Conservation (phyloP, 2,113 vertebrate species). For the Scortum barcoo region DNA sequence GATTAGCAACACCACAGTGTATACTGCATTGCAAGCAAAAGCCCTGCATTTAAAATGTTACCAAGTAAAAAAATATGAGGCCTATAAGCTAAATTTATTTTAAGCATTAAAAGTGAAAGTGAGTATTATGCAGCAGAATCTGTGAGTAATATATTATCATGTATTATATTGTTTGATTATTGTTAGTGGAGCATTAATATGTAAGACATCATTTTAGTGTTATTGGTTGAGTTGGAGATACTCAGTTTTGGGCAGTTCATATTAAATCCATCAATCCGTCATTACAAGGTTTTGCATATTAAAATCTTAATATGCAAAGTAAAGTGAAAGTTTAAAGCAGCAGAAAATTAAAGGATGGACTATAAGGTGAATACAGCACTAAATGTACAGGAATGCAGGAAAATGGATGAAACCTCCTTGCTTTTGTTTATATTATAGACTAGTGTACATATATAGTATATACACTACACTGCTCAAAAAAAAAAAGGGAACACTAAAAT, state of each 20-base stretch:
- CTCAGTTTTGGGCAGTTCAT: background rate
- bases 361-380: too few relatives aligned
- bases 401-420: too few relatives aligned
- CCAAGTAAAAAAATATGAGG: too few relatives aligned
- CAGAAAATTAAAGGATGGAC: too few relatives aligned
- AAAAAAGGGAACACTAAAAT: too few relatives aligned
- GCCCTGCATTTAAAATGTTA: background rate
- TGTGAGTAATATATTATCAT: background rate
- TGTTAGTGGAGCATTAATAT: background rate
- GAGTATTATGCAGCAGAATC: background rate
- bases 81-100: background rate
- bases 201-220: background rate
- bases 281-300: background rate
- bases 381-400: too few relatives aligned
- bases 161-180: background rate
- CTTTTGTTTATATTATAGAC: too few relatives aligned
- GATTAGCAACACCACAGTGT: background rate
- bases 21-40: background rate
- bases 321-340: constrained; percentile 1
- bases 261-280: background rate
- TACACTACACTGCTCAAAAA: too few relatives aligned
- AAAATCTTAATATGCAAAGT: background rate
- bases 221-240: background rate
- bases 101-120: background rate
- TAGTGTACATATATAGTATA: too few relatives aligned